These are phyloP conservation scores for Pampusana beccarii DNA, from an alignment of 2,113 vertebrate species.

Conservation along the genomic window DNA sequence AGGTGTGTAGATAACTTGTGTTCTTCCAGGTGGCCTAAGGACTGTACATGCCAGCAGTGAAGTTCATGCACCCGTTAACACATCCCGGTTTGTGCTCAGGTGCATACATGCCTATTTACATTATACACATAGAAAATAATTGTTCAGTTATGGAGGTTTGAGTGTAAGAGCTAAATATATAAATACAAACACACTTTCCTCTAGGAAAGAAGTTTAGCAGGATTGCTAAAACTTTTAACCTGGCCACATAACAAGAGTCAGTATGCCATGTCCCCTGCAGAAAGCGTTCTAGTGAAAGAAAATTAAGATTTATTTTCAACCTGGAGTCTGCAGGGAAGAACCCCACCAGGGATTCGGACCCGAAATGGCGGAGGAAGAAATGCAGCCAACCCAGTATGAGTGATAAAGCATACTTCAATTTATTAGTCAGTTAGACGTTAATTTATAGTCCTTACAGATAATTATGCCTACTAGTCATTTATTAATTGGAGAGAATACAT, in stretches of 20 bases:
- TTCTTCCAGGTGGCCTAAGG: not conserved
- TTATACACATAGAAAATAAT: not conserved
- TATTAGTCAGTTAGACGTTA: too few relatives aligned
- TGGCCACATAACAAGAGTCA: not conserved
- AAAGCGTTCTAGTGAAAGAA: not conserved
- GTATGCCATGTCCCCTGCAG: not conserved
- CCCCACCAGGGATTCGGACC: too few relatives aligned
- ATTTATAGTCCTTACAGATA: too few relatives aligned
- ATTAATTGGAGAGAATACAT: too few relatives aligned
- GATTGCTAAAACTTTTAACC: not conserved
- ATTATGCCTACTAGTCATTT: too few relatives aligned
- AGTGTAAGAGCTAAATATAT: not conserved
- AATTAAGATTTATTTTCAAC: not conserved
- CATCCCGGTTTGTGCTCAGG: not conserved
- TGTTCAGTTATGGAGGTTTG: not conserved
- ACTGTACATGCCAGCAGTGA: not conserved
- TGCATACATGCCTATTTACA: not conserved
- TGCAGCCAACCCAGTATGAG: too few relatives aligned
- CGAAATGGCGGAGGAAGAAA: too few relatives aligned
- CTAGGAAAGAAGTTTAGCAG: not conserved
- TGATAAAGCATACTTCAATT: too few relatives aligned
- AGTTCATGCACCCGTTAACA: accelerated
- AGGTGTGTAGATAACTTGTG: not conserved
- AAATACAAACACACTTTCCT: not conserved
- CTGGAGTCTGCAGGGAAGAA: too few relatives aligned